phyloP scores from a whole-genome alignment of 2,797 vertebrate species.

The Microctenopoma steveboyesi region DNA sequence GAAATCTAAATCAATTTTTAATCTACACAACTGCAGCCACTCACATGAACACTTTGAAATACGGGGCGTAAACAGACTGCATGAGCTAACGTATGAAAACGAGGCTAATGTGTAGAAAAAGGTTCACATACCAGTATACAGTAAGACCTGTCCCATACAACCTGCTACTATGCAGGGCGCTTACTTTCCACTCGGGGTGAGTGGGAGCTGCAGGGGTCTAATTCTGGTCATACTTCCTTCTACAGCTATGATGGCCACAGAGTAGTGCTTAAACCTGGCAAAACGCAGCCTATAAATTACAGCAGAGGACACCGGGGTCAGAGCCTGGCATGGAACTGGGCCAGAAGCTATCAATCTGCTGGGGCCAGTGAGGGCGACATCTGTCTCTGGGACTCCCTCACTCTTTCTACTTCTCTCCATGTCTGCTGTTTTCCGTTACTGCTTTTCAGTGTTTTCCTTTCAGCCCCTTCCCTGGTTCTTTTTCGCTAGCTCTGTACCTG shows the following conservation, averaged over 20 bases:
- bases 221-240: constrained; percentile 78
- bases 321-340: constrained; percentile 81
- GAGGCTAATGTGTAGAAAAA: neutral
- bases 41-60: neutral
- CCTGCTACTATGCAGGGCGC: constrained; percentile 46
- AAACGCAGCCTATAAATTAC: constrained; percentile 86
- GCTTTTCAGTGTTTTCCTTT: constrained; percentile 36
- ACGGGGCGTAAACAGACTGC: constrained; percentile 14
- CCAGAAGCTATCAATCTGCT: constrained; percentile 85
- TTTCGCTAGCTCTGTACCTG: constrained; percentile 45
- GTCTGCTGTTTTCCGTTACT: constrained; percentile 37
- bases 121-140: constrained; percentile 24
- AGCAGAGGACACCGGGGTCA: constrained; percentile 86
- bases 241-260: constrained; percentile 78
- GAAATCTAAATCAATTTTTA: neutral
- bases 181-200: constrained; percentile 57
- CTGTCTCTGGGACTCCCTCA: constrained; percentile 85
- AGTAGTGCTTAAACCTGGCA: constrained; percentile 85
- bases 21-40: neutral
- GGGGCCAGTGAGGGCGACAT: constrained; percentile 80
- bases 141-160: constrained; percentile 36
- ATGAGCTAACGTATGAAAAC: neutral
- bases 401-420: constrained; percentile 70
- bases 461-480: constrained; percentile 29
- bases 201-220: constrained; percentile 67